phyloP scores from a whole-genome alignment of 1,140 invertebrate species.

The Acarapis woodi region DNA sequence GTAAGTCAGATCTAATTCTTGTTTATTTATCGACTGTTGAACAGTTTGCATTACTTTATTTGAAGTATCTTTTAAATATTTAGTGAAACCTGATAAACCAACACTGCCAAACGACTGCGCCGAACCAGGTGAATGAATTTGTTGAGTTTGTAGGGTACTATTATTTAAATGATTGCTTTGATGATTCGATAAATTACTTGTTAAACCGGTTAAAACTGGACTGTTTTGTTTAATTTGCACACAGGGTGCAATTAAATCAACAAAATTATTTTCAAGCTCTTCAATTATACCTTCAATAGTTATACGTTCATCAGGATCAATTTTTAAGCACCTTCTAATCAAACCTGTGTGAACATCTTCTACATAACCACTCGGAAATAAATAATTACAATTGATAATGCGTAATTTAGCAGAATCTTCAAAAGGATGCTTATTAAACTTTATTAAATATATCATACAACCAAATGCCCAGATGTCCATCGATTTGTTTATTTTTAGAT shows the following conservation, averaged over 20 bases:
- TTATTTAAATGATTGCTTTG: neutral
- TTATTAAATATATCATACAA: slow-evolving; percentile 71
- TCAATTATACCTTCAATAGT: slow-evolving; percentile 5
- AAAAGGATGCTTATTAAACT: slow-evolving; percentile 82
- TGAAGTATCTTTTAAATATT: slow-evolving; percentile 66
- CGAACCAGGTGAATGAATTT: slow-evolving; percentile 1
- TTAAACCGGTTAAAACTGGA: neutral
- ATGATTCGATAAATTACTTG: neutral
- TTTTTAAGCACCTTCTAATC: slow-evolving; percentile 22
- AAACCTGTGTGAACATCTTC: slow-evolving; percentile 38
- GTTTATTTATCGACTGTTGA: slow-evolving; percentile 64
- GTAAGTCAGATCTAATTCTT: slow-evolving; percentile 63
- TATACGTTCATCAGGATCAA: slow-evolving; percentile 8
- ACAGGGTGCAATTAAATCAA: slow-evolving; percentile 9
- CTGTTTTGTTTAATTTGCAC: slow-evolving; percentile 1
- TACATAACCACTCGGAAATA: slow-evolving; percentile 44
- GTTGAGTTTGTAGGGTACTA: neutral
- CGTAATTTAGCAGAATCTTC: slow-evolving; percentile 78
- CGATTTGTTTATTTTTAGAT: slow-evolving; percentile 53
- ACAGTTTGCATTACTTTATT: slow-evolving; percentile 86
- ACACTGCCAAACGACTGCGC: slow-evolving; percentile 4
- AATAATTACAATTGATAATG: slow-evolving; percentile 86
- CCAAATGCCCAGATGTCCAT: slow-evolving; percentile 90
- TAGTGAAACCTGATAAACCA: slow-evolving; percentile 9
- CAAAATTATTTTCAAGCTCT: slow-evolving; percentile 8